These are phyloP conservation scores for Epinotia ramella DNA, from an alignment of 2,888 invertebrate species.

Conservation along the genomic window DNA sequence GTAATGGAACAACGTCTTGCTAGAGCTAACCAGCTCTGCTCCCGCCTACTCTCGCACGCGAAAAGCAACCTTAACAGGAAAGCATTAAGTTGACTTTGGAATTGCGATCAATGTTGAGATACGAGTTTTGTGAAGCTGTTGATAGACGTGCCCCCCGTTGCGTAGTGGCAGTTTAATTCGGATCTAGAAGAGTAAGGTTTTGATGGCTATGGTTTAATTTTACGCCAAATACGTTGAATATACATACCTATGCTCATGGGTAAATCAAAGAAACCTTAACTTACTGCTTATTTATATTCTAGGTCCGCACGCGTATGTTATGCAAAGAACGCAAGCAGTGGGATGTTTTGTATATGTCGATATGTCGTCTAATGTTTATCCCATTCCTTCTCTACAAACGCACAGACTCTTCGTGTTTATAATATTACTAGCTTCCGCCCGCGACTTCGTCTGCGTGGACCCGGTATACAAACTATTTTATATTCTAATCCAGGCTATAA, in stretches of 20 bases:
- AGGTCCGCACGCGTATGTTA: no score
- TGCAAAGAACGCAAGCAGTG: no score
- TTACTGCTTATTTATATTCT: no score
- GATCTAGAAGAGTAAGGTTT: conserved; percentile 21
- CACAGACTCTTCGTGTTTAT: no score
- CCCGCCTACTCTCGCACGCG: neutral
- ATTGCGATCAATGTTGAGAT: neutral
- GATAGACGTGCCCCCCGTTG: conserved; percentile 10
- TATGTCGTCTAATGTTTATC: no score
- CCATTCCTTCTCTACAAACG: no score
- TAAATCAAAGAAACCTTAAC: neutral
- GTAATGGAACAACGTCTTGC: conserved; percentile 18
- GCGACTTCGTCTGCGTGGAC: no score
- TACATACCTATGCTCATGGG: neutral
- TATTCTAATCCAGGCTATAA: no score
- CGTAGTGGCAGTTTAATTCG: conserved; percentile 28
- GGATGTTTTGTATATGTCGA: no score
- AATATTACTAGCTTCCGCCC: no score
- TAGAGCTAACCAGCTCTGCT: neutral
- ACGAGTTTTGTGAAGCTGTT: conserved; percentile 7
- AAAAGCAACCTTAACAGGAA: neutral
- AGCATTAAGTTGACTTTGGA: neutral
- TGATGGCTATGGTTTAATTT: conserved; percentile 15
- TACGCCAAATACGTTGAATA: conserved; percentile 16
- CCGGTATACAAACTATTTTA: no score